A percentile compares a stretch with the other conserved stretches of the same genome.
phyloP scores from a whole-genome alignment of 2,113 vertebrate species.

The Turnix velox region DNA sequence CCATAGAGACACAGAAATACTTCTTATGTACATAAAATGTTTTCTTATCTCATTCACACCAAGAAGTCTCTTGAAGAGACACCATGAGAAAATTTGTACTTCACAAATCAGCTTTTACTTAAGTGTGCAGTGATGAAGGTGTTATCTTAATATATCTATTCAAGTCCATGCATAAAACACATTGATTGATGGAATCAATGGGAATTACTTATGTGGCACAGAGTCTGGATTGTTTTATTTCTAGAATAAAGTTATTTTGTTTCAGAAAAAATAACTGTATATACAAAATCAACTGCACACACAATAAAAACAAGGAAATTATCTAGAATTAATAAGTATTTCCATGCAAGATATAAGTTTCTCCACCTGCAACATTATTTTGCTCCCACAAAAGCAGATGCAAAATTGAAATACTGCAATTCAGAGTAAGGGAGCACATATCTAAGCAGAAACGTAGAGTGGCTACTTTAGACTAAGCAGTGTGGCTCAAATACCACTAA shows the following conservation, averaged over 20 bases:
- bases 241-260: background rate
- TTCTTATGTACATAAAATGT: background rate
- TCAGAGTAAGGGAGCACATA: background rate
- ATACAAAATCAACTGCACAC: background rate
- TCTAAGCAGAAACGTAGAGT: background rate
- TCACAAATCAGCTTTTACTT: background rate
- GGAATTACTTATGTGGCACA: background rate
- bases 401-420: background rate
- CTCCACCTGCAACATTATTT: background rate
- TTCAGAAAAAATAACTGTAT: background rate
- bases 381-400: background rate
- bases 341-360: background rate
- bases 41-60: background rate
- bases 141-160: background rate
- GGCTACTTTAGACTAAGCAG: background rate
- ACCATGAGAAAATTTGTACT: background rate
- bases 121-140: background rate
- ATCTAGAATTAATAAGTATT: background rate
- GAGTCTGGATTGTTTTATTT: background rate
- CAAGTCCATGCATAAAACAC: background rate
- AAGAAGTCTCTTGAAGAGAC: background rate
- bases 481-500: rapidly evolving
- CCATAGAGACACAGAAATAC: background rate
- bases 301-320: background rate
- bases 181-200: background rate